Base-by-base conservation (phyloP, 2,888 invertebrate species). In the Folsomia candida region DNA sequence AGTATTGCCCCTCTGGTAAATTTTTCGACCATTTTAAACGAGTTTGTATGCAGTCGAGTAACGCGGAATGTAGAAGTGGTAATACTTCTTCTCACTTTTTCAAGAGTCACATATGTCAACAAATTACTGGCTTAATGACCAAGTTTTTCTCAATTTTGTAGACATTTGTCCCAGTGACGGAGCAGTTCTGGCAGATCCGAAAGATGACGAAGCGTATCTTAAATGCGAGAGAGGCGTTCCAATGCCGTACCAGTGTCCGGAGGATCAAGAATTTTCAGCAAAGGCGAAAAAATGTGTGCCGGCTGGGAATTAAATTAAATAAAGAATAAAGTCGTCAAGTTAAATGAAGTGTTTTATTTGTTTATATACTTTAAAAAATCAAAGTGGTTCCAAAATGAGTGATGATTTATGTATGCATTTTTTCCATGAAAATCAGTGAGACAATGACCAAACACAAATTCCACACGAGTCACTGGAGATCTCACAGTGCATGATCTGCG, bases 1-100 rank as follows among this genome's bases (percentile, higher is more conserved):
- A 25, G 26, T 59, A 59, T 25, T 59, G 59, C 26, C 59, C 59
- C 20, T 59, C 59, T 4, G 59, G 59, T 3, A 59, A 59, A 25
- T 59, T 59, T 26, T 59, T 59, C 18, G 59, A 59, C 25, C 59
- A 59, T 26, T 24, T 59, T 18, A 20, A 59, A 59, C 2, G 59
- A 59, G 26, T 24, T 2, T 59, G 59, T 59, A 24, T 25, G 3
- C 22, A 59, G 18, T 59, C 59, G 22, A 59, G 59, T 59, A 26
- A 59, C 18, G 59, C 59, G 20, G 22, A 59, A 18, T 59, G 59
- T 26, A 59, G 26, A 59, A 18, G 59, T 59, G 18, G 20, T 6
- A 6, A 57, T n/a, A 57, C 20, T 57, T 57, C 9, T n/a, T 6
- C 20, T n/a, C 57, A 6, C 14, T n/a, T 6, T 57, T n/a, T 57